Evolutionary conservation across 2,888 invertebrate species (phyloP).

Genomic region (Agrotis clavis): DNA sequence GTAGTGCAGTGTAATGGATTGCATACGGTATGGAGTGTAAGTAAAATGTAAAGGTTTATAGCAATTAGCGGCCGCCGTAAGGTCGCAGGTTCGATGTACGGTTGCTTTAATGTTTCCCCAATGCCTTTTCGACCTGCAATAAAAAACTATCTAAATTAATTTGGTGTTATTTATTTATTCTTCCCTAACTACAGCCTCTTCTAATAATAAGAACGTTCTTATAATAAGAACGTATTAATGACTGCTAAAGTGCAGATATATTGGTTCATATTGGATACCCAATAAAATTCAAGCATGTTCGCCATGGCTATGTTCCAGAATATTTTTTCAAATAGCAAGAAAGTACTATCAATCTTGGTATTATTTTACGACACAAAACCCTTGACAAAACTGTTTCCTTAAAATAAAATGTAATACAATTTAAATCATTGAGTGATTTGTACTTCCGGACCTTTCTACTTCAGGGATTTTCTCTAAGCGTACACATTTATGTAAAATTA

Average conservation of each 20-base stretch:
- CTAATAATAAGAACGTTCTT: background rate
- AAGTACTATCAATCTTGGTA: background rate
- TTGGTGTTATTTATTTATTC: constrained; percentile 63
- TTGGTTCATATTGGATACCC: background rate
- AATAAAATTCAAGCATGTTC: background rate
- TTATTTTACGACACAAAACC: background rate
- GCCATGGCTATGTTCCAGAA: background rate
- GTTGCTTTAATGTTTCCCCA: constrained; percentile 78
- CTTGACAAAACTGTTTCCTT: too few relatives aligned
- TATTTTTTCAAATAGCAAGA: background rate
- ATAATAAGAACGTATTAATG: background rate
- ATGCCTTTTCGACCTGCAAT: constrained; percentile 79
- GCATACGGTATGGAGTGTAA: constrained; percentile 62
- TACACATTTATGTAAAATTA: too few relatives aligned
- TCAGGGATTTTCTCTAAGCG: too few relatives aligned
- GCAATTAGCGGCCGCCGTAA: constrained; percentile 55
- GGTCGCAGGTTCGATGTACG: constrained; percentile 70
- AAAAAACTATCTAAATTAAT: constrained; percentile 73
- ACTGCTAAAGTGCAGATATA: background rate
- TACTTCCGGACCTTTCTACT: too few relatives aligned
- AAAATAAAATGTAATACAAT: background rate
- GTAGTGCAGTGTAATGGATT: constrained; percentile 18
- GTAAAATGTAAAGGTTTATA: constrained; percentile 57
- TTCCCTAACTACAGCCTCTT: background rate
- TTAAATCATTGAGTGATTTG: too few relatives aligned